Base-by-base conservation (phyloP, 2,113 vertebrate species). In the Electrona antarctica region DNA sequence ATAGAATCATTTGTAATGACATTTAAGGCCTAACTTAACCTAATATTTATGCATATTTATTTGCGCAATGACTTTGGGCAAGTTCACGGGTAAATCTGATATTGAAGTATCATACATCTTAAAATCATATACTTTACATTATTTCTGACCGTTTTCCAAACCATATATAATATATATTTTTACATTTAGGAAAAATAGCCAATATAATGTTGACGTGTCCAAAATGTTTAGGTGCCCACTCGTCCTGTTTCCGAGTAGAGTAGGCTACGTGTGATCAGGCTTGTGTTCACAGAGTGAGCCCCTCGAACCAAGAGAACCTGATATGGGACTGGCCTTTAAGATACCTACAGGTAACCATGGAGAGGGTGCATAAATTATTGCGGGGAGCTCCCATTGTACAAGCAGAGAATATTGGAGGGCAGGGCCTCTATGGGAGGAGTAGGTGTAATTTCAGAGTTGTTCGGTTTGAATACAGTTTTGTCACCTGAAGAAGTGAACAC, bases 321-420 rank as follows among this genome's bases (percentile, higher is more conserved):
- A 93, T 89, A 87, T 88, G 78, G 71, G 76, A 78, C 64, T 88
- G 82, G 85, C 86, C 82, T 92, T 92, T 90, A 91, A 89, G 89
- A 87, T 90, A 85, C 78, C 87, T 79, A 64, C 78, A 89, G 85
- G 92, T 94, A 91, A 89, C 92, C 92, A 93, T 92, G 90, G 93
- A 90, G 90, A 93, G 67, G 77, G 45, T 80, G 87, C 90, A 93
- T 93, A 87, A 85, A 90, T 93, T 90, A 92, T 90, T 89, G 69
- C 86, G 91, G 77, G 83, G 72, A 78, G 79, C 77, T 78, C 79
- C 80, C 15, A 58, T 74, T 81, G 74, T 73, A 78, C 64, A 67
- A 73, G 69, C 71, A 64, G 69, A 63, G 54, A 77, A 78, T 71
- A 15, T 73, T 80, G 65, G 69, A 66, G 67, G 71, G n/a, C 54